Evolutionary conservation across 2,888 invertebrate genomes (phyloP).

Genomic region (Campoplex nolae): DNA sequence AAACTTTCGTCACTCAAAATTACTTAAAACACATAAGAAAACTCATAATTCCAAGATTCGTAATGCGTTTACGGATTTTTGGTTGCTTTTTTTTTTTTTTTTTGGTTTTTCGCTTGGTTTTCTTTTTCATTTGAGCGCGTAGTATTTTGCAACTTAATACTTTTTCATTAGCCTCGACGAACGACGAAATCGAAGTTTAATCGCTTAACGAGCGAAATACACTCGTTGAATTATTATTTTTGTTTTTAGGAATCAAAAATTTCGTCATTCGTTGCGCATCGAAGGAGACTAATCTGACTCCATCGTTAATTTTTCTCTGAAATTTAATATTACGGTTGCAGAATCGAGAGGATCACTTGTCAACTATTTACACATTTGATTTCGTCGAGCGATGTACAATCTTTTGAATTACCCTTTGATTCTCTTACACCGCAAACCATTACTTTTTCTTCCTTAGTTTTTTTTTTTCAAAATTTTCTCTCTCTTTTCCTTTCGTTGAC

Average conservation of each 20-base stretch:
- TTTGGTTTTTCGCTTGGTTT: conserved; percentile 30
- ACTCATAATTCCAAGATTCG: conserved; percentile 39
- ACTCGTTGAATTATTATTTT: background rate
- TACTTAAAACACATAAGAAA: conserved; percentile 51
- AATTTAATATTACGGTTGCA: conserved; percentile 43
- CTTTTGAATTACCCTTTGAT: conserved; percentile 65
- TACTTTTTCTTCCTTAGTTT: conserved; percentile 16
- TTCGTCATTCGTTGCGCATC: conserved; percentile 50
- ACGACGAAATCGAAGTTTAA: conserved; percentile 44
- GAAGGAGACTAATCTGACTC: conserved; percentile 11
- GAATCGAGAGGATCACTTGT: conserved; percentile 70
- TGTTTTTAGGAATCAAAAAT: conserved; percentile 2
- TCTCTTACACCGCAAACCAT: conserved; percentile 61
- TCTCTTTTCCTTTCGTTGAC: conserved; percentile 18
- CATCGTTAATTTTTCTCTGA: background rate
- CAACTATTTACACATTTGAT: conserved; percentile 75
- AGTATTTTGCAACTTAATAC: conserved; percentile 35
- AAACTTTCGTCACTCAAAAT: conserved; percentile 50
- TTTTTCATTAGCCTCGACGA: conserved; percentile 28
- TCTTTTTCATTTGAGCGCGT: conserved; percentile 21
- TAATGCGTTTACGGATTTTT: conserved; percentile 62
- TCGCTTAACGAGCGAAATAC: background rate
- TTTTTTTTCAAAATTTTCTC: background rate
- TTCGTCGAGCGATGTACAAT: conserved; percentile 63
- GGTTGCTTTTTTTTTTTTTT: background rate